Percentiles rank a stretch among this genome's conserved stretches.
phyloP scores from a whole-genome alignment of 2,888 invertebrate species.

The Tricholauxania praeusta region DNA sequence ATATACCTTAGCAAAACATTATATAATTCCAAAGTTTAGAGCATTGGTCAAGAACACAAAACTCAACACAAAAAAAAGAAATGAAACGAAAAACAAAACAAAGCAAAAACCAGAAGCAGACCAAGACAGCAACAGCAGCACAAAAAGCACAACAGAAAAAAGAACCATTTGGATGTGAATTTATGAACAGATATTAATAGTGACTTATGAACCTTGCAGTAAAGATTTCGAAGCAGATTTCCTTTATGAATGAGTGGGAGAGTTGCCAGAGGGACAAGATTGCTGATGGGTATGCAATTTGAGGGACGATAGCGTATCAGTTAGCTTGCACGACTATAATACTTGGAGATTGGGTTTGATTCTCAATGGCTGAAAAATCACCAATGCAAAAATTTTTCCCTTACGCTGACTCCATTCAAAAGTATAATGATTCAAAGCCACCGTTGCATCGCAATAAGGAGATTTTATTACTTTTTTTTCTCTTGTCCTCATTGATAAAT shows the following conservation, averaged over 20 bases:
- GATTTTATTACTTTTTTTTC: constrained; percentile 96
- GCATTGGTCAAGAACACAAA: constrained; percentile 34
- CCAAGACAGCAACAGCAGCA: constrained; percentile 1
- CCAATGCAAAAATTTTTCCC: too few relatives aligned
- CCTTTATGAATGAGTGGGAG: not conserved
- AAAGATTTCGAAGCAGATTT: constrained; percentile 35
- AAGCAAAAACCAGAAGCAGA: not conserved
- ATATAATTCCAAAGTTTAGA: constrained; percentile 37
- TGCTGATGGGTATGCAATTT: too few relatives aligned
- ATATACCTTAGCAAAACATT: not conserved
- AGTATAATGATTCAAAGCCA: too few relatives aligned
- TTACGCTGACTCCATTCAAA: too few relatives aligned
- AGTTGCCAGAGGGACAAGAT: not conserved
- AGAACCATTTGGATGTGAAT: constrained; percentile 38
- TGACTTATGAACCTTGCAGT: constrained; percentile 45
- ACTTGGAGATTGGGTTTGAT: too few relatives aligned
- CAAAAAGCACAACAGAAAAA: constrained; percentile 6
- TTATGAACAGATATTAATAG: constrained; percentile 51
- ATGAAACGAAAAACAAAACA: not conserved
- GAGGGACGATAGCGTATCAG: too few relatives aligned
- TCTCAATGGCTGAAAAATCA: too few relatives aligned
- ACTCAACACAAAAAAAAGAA: constrained; percentile 7
- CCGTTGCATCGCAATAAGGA: constrained; percentile 98
- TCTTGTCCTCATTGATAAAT: constrained; percentile 88
- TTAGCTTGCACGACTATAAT: too few relatives aligned